Evolutionary conservation across 2,888 invertebrate genomes (phyloP).

Genomic region (Odontothrips loti): DNA sequence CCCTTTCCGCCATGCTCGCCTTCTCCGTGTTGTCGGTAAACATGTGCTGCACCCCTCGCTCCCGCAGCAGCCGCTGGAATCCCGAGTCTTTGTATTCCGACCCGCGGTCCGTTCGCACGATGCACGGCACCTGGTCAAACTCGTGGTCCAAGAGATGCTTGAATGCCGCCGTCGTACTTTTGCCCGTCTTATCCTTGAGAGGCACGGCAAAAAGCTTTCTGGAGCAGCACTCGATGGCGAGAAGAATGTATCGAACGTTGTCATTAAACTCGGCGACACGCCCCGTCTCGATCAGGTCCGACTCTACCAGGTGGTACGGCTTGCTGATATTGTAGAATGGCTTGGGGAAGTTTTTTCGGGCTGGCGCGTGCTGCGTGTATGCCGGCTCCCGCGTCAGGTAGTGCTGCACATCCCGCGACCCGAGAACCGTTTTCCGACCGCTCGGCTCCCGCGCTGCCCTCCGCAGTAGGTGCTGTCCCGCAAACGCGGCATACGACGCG

Average conservation of each 20-base stretch:
- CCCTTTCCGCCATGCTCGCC: neutral
- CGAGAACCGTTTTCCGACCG: neutral
- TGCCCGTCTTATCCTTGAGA: neutral
- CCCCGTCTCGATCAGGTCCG: neutral
- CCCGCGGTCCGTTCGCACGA: neutral
- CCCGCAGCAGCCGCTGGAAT: neutral
- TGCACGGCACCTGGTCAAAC: neutral
- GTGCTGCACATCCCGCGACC: neutral
- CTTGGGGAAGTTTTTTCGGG: neutral
- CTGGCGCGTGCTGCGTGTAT: too few species aligned
- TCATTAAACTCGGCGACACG: neutral
- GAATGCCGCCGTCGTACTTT: too few species aligned
- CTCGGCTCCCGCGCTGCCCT: too few species aligned
- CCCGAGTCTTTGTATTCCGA: neutral
- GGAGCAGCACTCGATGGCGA: neutral
- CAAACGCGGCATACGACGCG: neutral
- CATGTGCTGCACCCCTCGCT: neutral
- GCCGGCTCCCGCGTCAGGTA: neutral
- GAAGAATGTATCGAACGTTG: neutral
- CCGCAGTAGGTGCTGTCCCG: too few species aligned
- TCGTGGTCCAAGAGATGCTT: neutral
- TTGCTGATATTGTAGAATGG: neutral
- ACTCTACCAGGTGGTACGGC: neutral
- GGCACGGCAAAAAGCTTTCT: neutral
- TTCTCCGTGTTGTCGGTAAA: neutral